Evolutionary conservation across 2,113 vertebrate species (phyloP).

Genomic region (Sus scrofa): DNA sequence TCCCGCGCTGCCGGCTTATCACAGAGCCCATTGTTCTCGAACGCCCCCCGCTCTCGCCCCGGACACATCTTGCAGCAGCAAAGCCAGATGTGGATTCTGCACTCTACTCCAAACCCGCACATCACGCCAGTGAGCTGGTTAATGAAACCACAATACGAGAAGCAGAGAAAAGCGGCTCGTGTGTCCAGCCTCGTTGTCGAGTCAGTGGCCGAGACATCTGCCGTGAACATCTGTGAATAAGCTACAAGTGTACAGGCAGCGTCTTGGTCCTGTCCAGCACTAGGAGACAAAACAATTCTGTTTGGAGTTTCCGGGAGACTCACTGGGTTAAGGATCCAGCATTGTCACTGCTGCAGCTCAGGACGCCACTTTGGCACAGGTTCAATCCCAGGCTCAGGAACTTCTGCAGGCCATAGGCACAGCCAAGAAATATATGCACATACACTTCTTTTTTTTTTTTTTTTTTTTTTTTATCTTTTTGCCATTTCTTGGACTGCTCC

Average conservation of each 20-base stretch:
- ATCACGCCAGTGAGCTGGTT: neutral
- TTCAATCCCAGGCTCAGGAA: no score
- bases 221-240: conserved; percentile 82
- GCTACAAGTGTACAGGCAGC: conserved; percentile 65
- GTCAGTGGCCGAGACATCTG: conserved; percentile 77
- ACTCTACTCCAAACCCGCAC: neutral
- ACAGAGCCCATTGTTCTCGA: rapidly evolving
- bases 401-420: no score
- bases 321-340: no score
- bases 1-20: neutral
- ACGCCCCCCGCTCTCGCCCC: neutral
- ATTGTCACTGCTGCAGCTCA: no score
- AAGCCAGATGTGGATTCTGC: neutral
- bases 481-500: no score
- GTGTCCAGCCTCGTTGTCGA: neutral
- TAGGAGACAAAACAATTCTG: rapidly evolving
- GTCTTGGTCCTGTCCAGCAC: conserved; percentile 48
- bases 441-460: no score
- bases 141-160: conserved; percentile 48
- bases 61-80: neutral
- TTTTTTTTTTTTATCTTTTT: no score
- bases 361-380: no score
- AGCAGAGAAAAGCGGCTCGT: neutral
- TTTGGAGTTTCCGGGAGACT: no score
- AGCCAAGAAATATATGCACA: no score